Evolutionary conservation across 2,888 invertebrate species (phyloP).

Genomic region (Psococerastis gibbosa): DNA sequence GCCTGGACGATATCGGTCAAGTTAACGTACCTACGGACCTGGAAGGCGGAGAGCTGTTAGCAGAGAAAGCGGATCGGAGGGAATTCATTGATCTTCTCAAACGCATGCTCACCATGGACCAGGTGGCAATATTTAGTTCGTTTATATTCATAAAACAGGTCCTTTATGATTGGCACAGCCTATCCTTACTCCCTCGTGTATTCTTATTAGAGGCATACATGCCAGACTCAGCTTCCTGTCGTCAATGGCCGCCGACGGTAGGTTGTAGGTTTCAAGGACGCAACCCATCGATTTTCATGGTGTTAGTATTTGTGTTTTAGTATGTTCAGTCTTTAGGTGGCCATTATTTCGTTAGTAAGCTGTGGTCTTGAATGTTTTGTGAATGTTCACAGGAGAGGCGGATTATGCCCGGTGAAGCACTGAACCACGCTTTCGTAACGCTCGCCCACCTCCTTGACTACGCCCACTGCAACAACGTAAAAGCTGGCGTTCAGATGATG

Average conservation of each 20-base stretch:
- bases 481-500: slow-evolving; percentile 96
- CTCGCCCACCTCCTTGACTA: slow-evolving; percentile 87
- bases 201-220: too few species aligned
- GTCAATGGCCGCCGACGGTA: too few species aligned
- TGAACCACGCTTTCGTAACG: slow-evolving; percentile 88
- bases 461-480: slow-evolving; percentile 91
- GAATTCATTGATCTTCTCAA: slow-evolving; percentile 97
- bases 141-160: too few species aligned
- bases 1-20: slow-evolving; percentile 94
- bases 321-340: slow-evolving; percentile 3
- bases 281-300: too few species aligned
- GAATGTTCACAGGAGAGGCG: slow-evolving; percentile 52
- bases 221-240: too few species aligned
- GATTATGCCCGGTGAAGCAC: slow-evolving; percentile 86
- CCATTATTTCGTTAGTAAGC: slow-evolving; percentile 4
- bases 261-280: too few species aligned
- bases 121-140: slow-evolving; percentile 55
- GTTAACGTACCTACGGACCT: slow-evolving; percentile 94
- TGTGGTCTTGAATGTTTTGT: slow-evolving; percentile 12
- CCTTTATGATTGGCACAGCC: too few species aligned
- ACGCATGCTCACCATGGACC: slow-evolving; percentile 96
- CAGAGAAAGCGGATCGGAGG: slow-evolving; percentile 90
- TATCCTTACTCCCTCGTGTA: too few species aligned
- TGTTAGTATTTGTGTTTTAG: too few species aligned
- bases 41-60: slow-evolving; percentile 87